phyloP scores from a whole-genome alignment of 2,113 vertebrate species.

The Aspiorhynchus laticeps region DNA sequence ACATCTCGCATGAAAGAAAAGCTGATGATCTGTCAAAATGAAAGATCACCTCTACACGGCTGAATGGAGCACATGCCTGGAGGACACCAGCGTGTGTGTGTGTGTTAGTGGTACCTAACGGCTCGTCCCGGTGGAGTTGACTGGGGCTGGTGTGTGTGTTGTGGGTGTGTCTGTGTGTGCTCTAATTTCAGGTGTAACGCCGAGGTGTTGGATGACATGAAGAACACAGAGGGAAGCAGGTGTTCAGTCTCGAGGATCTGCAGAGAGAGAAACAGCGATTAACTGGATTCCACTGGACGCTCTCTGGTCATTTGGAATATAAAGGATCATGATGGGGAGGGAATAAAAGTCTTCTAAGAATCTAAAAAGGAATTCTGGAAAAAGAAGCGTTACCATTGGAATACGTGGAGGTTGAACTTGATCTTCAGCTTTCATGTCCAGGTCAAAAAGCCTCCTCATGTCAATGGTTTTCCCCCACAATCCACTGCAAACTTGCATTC shows the following conservation, averaged over 20 bases:
- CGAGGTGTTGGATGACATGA: constrained; percentile 47
- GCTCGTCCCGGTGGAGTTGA: neutral
- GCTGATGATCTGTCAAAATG: constrained; percentile 48
- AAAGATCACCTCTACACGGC: constrained; percentile 49
- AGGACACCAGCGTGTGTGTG: constrained; percentile 18
- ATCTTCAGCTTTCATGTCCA: neutral
- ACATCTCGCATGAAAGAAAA: constrained; percentile 31
- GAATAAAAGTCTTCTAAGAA: neutral
- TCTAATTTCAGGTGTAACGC: constrained; percentile 53
- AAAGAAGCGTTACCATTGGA: neutral
- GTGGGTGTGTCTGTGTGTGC: constrained; percentile 36
- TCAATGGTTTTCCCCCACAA: neutral
- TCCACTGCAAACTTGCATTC: neutral
- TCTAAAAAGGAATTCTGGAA: neutral
- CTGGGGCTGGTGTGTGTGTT: neutral
- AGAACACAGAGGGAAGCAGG: constrained; percentile 20
- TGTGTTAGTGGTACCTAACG: no score
- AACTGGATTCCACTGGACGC: neutral
- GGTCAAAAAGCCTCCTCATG: neutral
- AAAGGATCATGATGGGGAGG: neutral
- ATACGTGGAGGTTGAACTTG: neutral
- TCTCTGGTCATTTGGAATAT: neutral
- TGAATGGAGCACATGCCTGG: constrained; percentile 33
- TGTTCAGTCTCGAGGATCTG: constrained; percentile 5
- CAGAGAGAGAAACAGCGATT: neutral